Base-by-base conservation (phyloP, 2,797 vertebrate genomes). In the Chrysocyon brachyurus region DNA sequence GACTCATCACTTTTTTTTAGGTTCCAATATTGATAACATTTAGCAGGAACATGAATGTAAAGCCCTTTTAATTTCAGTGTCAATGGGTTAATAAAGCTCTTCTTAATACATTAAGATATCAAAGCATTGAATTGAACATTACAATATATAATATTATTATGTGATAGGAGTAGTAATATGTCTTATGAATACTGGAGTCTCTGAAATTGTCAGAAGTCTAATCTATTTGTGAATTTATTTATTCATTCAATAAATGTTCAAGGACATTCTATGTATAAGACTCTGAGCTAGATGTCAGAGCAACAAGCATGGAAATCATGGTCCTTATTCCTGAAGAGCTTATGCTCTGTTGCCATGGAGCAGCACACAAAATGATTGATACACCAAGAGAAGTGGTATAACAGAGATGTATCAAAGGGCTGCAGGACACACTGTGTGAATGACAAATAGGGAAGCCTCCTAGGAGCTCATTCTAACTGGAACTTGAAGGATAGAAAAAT, bases 11-110 rank as follows among this genome's bases (percentile, higher is more conserved):
- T 89, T 89, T 12, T 12, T 79, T 79, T 89, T 24, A 36, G 10
- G 21, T 88, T 61, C 75, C 1, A 88, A 26, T 81, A 54, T 46
- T 4, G 54, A 66, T 87, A 64, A 79, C 33, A 68, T 87, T 56
- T 85, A 90, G 26, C 8, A 78, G 56, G 46, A 61, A 49, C 1
- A 15, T 78, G 75, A 52, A 40, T 26, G 24, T 57, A 21, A 87
- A 75, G 73, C 86, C 26, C 26, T 91, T 94, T 94, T 84, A 15
- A 97, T 95, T 84, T 96, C 22, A 84, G 2, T 24, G 36, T 57
- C 31, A 72, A 14, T 54, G n/a, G 15, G 17, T 31, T 72, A 40
- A 5, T 31, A 91, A 93, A 83, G 10, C 6, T 84, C 14, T 79
- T 94, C 81, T 49, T 81, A 46, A 92, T 26, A 68, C 7, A 78